Base-by-base conservation (phyloP, 35 echinoderm and acorn worm genomes). In the Stichopus chloronotus region DNA sequence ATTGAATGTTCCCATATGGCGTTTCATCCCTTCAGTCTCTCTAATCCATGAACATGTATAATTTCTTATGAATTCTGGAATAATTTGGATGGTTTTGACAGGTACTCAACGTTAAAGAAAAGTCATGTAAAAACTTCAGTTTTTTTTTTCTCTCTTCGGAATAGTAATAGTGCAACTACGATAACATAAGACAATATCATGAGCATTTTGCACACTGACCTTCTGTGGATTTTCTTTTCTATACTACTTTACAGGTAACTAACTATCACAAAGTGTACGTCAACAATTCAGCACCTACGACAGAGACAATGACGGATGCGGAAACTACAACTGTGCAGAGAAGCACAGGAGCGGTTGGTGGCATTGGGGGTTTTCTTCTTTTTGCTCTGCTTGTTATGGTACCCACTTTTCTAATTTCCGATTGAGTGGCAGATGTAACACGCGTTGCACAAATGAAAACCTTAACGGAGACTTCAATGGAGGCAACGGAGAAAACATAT, bases 331-430 rank as follows among this genome's bases (percentile, higher is more conserved):
- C 53, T 81, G 78, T 13, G 25, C 78, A 81, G 78, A 53, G 25
- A 19, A 19, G 53, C 78, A 81, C 78, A 81, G 78, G 17, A 55
- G 78, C 25, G 78, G 25, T 8, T 81, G 78, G 78, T 81, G 78
- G 78, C 17, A 81, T 30, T 43, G 30, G 30, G 30, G 30, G 30
- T 55, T 12, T 8, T 20, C 16, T 17, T 0, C 4, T 5, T 53
- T 5, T 4, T 81, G 78, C 78, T 81, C 25, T 53, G 6, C 4
- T 54, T 13, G 78, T 55, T 0, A 6, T 74, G 22, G 17, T 22
- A 2, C 13, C 22, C 7, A 7, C 11, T 74, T 16, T 21, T 14
- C 5, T 24, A 20, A 6, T 14, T 20, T 74, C 69, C 5, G 22
- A 0, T 74, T 20, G 17, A 81, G 78, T 30, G 11, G 78, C 78